phyloP scores from a whole-genome alignment of 1,140 invertebrate genomes.

The Diabrotica virgifera region DNA sequence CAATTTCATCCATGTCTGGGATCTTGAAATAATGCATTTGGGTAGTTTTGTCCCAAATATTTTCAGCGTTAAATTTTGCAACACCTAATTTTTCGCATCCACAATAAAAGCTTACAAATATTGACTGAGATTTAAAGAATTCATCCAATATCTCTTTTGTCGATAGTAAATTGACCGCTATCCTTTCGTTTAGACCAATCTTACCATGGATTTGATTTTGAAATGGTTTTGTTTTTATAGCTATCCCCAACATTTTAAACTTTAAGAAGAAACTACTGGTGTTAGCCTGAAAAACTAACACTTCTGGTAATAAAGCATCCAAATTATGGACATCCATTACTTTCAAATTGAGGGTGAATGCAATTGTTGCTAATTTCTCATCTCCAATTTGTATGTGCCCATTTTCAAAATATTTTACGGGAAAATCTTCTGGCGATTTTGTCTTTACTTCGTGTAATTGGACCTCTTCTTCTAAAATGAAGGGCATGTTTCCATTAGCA shows the following conservation, averaged over 20 bases:
- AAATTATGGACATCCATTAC: slow-evolving; percentile 36
- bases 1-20: slow-evolving; percentile 30
- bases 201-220: slow-evolving; percentile 33
- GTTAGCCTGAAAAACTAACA: slow-evolving; percentile 36
- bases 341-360: slow-evolving; percentile 35
- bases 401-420: slow-evolving; percentile 36
- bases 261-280: slow-evolving; percentile 36
- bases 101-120: slow-evolving; percentile 36
- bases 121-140: slow-evolving; percentile 37
- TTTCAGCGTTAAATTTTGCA: slow-evolving; percentile 32
- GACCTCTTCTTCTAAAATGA: slow-evolving; percentile 30
- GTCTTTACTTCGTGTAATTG: slow-evolving; percentile 1
- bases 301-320: slow-evolving; percentile 40
- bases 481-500: slow-evolving; percentile 19
- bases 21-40: slow-evolving; percentile 33
- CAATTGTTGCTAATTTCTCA: slow-evolving; percentile 23
- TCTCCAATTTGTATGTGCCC: slow-evolving; percentile 41
- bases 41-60: slow-evolving; percentile 21
- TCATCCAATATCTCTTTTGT: slow-evolving; percentile 29
- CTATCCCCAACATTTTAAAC: slow-evolving; percentile 41
- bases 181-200: slow-evolving; percentile 39
- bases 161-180: slow-evolving; percentile 40
- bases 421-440: slow-evolving; percentile 6
- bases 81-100: slow-evolving; percentile 35
- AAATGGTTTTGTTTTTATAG: slow-evolving; percentile 43